phyloP scores from a whole-genome alignment of 2,113 vertebrate genomes.

The Poeciliopsis retropinna region DNA sequence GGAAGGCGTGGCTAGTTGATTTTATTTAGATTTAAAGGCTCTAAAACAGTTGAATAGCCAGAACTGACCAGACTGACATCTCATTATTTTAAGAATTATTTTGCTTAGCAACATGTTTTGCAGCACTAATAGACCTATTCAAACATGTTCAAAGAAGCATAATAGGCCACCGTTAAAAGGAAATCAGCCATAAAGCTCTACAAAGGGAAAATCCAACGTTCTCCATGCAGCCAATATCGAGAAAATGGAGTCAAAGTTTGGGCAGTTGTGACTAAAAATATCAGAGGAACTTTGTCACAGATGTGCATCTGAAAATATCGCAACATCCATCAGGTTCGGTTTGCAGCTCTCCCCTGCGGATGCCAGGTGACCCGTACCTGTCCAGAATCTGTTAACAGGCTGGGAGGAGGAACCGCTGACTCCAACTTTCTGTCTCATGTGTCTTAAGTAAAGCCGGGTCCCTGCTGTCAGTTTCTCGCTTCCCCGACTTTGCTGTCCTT shows the following conservation, averaged over 20 bases:
- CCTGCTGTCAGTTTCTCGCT: constrained; percentile 1
- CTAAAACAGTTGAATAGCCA: too few species aligned
- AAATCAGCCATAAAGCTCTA: too few species aligned
- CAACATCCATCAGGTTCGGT: neutral
- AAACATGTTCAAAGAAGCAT: too few species aligned
- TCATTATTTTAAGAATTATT: too few species aligned
- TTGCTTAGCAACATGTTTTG: too few species aligned
- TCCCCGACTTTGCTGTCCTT: neutral
- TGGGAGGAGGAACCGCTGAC: constrained; percentile 27
- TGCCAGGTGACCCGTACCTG: constrained; percentile 28
- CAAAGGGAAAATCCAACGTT: too few species aligned
- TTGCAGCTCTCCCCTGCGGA: constrained; percentile 1
- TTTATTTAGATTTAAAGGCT: too few species aligned
- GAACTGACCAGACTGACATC: too few species aligned
- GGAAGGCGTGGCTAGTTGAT: too few species aligned
- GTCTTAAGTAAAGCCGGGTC: constrained; percentile 7
- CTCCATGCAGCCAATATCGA: neutral
- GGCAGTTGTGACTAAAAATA: neutral
- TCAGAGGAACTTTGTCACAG: neutral
- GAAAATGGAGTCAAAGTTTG: neutral
- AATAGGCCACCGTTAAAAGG: too few species aligned
- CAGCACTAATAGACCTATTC: too few species aligned
- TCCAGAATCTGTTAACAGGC: neutral
- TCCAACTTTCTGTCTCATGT: neutral
- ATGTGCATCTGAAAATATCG: neutral